Conservation (phyloP, 1,140 invertebrate species). For the Druon quercuslanigerum region DNA sequence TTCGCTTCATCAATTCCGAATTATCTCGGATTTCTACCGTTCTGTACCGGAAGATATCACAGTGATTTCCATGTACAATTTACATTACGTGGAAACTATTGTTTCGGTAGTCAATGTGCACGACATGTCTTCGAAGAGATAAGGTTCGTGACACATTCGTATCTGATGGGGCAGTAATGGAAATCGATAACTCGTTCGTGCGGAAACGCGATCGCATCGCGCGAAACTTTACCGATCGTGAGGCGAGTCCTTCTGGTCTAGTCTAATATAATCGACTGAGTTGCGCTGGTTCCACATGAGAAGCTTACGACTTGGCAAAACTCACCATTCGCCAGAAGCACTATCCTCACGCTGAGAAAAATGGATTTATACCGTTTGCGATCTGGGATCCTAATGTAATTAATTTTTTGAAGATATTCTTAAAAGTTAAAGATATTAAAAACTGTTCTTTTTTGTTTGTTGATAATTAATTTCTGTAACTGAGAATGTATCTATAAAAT, state of each 20-base stretch:
- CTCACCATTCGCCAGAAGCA: neutral
- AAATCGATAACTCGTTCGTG: conserved; percentile 22
- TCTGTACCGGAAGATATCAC: neutral
- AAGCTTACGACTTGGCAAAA: conserved; percentile 3
- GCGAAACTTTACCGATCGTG: conserved; percentile 20
- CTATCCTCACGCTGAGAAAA: neutral
- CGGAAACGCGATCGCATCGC: conserved; percentile 10
- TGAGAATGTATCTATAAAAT: too few relatives aligned
- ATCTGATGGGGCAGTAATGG: conserved; percentile 7
- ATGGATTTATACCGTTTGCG: neutral
- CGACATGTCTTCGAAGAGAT: neutral
- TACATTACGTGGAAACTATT: conserved; percentile 20
- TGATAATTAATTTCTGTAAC: too few relatives aligned
- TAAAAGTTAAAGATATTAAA: too few relatives aligned
- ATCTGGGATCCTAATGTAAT: too few relatives aligned
- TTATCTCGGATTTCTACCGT: neutral
- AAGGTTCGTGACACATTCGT: conserved; percentile 17
- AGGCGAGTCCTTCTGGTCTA: neutral
- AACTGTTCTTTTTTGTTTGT: too few relatives aligned
- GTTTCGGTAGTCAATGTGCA: neutral
- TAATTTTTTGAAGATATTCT: too few relatives aligned
- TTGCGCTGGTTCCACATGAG: neutral
- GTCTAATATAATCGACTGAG: neutral
- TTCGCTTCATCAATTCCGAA: neutral
- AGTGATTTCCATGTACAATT: conserved; percentile 6